Evolutionary conservation across 2,888 invertebrate genomes (phyloP), one percentile per base, ranked within the genome.

Genomic region (Xestobium rufovillosum): DNA sequence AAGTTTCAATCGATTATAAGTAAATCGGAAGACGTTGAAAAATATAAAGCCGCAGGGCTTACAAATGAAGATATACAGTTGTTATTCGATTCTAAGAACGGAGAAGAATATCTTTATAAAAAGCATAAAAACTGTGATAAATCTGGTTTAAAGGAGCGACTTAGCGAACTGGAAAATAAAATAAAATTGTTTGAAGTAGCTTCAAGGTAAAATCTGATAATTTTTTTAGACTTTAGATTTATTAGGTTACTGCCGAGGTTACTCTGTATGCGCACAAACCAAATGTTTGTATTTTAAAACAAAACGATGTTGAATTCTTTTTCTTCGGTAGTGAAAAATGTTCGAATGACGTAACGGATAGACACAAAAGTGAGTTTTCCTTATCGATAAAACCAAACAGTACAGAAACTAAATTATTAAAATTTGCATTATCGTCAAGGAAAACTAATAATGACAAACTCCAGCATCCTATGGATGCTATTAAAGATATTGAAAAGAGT

Each of bases 401-500:
- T 47, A 39, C 46, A 14, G 56, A 59, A 48, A 60, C 62, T 9
- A 57, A 53, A 44, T 45, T 61, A 29, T 50, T 55, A 19, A 53
- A 53, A 44, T 61, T 61, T 51, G 58, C 58, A 4, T 40, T 58
- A 10, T 19, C 48, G 15, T 51, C 48, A 34, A 17, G 42, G 15
- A 13, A 33, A 17, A 19, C 16, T 3, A 29, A 34, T 4, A 6
- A 8, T 3, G 25, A n/a, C 12, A 17, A 29, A 31, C 23, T 46
- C 25, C 38, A 48, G 3, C 71, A 73, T 47, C 72, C 74, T n/a
- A 71, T 74, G 55, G 67, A 75, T 48, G 57, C 67, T 27, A 51
- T 75, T 3, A 66, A 68, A 46, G 60, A 69, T 34, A 49, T 76
- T 11, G 72, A 73, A 51, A 50, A 67, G 28, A 63, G 66, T 23